Evolutionary conservation across 2,113 vertebrate species (phyloP).

Genomic region (Oenanthe oenanthe): DNA sequence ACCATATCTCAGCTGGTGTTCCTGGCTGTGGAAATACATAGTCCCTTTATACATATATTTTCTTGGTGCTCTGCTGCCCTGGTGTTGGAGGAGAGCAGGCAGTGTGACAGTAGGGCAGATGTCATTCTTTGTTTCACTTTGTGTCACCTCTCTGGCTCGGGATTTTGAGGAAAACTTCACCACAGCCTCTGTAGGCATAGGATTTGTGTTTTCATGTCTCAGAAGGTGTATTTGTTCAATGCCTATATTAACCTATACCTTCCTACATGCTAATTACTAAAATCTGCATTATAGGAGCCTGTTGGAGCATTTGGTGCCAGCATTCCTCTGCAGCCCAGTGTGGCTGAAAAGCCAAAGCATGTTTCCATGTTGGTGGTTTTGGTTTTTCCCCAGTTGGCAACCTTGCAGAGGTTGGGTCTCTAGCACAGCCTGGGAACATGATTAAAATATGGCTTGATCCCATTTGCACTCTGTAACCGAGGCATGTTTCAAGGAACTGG

Average conservation of each 20-base stretch:
- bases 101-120: neutral
- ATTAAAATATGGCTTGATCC: constrained; percentile 30
- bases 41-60: neutral
- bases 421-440: neutral
- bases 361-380: neutral
- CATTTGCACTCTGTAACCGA: constrained; percentile 27
- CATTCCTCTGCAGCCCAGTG: neutral
- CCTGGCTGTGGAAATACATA: neutral
- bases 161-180: neutral
- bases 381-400: neutral
- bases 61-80: fast-evolving
- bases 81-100: fast-evolving
- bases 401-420: neutral
- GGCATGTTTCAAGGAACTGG: constrained; percentile 20
- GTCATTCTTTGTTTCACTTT: neutral
- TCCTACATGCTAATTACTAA: neutral
- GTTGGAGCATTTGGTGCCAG: neutral
- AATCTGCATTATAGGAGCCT: neutral
- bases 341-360: neutral
- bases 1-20: fast-evolving
- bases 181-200: fast-evolving
- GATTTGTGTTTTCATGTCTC: neutral
- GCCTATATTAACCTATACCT: neutral
- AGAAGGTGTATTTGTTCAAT: neutral
- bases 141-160: fast-evolving